Base-by-base conservation (phyloP, 2,888 invertebrate species). In the Tortrix viridana region DNA sequence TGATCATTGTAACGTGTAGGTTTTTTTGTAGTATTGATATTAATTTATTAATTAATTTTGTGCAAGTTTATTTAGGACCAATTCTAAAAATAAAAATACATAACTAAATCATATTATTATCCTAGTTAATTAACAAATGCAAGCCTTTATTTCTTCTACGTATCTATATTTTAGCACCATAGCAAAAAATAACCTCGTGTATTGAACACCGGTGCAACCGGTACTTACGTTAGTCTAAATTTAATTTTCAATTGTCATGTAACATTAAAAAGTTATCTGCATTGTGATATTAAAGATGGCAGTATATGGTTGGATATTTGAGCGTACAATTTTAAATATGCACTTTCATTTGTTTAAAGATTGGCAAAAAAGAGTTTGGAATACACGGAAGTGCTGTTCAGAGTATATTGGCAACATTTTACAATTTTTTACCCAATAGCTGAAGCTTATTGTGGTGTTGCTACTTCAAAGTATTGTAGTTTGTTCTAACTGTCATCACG, bases 101-200 rank as follows among this genome's bases (percentile, higher is more conserved):
- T 52, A 59, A 44, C 43, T 32, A 53, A 63, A 53, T 47, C 20
- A 47, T 46, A 57, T 38, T 50, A 38, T 47, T 57, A 63, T 26
- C 57, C 63, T 63, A 63, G 54, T 14, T 58, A 60, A 55, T 56
- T 57, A 60, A 61, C 47, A 61, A 61, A 57, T 56, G 57, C 56
- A 56, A 53, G 58, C 61, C 44, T 38, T 49, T 59, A 61, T 63
- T 59, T 46, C 57, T 49, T 52, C 63, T 59, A 71, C 55, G 69
- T 74, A 69, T 75, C 76, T 81, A 79, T 64, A 67, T 66, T 38
- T 77, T 82, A 85, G 84, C 85, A 85, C 82, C 82, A 76, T 74
- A 71, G 72, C 78, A 80, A 83, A 80, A n/a, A 47, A 43, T 63
- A 63, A 63, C 32, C n/a, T 26, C 49, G 50, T 63, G 58, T 53